phyloP scores from a whole-genome alignment of 2,113 vertebrate species.

The Edolisoma coerulescens region DNA sequence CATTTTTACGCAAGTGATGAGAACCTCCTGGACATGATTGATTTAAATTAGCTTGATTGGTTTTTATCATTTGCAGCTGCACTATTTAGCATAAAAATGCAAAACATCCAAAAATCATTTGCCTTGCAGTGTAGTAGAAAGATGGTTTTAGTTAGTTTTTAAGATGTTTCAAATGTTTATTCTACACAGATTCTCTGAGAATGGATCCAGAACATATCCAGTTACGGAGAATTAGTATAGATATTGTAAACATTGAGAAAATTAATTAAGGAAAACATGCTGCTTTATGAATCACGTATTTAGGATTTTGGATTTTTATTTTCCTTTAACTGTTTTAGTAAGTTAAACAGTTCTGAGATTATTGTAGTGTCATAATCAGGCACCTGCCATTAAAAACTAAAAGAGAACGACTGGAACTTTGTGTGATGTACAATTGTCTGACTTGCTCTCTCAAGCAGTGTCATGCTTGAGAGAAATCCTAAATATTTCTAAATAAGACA shows the following conservation, averaged over 20 bases:
- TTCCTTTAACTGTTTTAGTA: slow-evolving; percentile 66
- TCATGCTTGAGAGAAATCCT: slow-evolving; percentile 53
- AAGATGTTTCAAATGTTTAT: slow-evolving; percentile 81
- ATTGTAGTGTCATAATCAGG: slow-evolving; percentile 52
- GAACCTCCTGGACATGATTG: slow-evolving; percentile 81
- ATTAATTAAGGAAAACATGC: slow-evolving; percentile 80
- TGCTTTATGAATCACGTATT: slow-evolving; percentile 74
- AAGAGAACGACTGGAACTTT: slow-evolving; percentile 49
- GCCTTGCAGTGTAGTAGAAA: slow-evolving; percentile 77
- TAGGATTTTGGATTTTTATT: slow-evolving; percentile 60
- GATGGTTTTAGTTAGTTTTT: slow-evolving; percentile 81
- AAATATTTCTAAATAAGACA: slow-evolving; percentile 37
- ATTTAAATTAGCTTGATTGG: slow-evolving; percentile 83
- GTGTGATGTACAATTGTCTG: slow-evolving; percentile 30
- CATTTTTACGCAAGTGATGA: slow-evolving; percentile 75
- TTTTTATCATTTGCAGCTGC: slow-evolving; percentile 81
- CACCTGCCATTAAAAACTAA: slow-evolving; percentile 60
- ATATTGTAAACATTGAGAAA: slow-evolving; percentile 80
- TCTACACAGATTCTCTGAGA: slow-evolving; percentile 76
- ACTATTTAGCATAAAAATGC: slow-evolving; percentile 81
- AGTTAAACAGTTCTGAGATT: slow-evolving; percentile 71
- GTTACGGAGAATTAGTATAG: slow-evolving; percentile 80
- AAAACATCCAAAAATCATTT: slow-evolving; percentile 82
- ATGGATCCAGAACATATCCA: slow-evolving; percentile 75
- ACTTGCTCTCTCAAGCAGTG: neutral